Evolutionary conservation across 2,888 invertebrate genomes (phyloP).

Genomic region (Macropis europaea): DNA sequence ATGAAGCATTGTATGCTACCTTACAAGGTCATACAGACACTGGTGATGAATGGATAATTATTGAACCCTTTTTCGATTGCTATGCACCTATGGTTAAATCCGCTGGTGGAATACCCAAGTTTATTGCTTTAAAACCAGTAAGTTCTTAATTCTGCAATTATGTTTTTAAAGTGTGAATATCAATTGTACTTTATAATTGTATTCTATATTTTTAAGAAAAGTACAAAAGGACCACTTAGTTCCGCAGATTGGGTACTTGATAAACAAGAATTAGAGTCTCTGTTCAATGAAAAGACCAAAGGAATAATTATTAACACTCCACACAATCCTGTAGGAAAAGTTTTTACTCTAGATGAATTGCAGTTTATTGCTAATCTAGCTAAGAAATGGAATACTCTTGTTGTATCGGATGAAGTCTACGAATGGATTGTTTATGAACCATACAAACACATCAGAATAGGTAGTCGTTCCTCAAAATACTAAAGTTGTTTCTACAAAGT

Average conservation of each 20-base stretch:
- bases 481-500: not conserved
- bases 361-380: slow-evolving; percentile 92
- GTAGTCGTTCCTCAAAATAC: slow-evolving; percentile 79
- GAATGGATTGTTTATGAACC: slow-evolving; percentile 97
- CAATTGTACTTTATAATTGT: not conserved
- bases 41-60: slow-evolving; percentile 96
- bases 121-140: slow-evolving; percentile 92
- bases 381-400: slow-evolving; percentile 94
- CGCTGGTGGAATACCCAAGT: slow-evolving; percentile 93
- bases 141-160: slow-evolving; percentile 68
- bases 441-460: slow-evolving; percentile 93
- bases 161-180: not conserved
- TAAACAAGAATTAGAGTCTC: slow-evolving; percentile 86
- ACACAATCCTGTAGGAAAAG: slow-evolving; percentile 98
- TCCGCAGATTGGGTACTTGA: slow-evolving; percentile 96
- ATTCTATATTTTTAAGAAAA: slow-evolving; percentile 74
- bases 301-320: slow-evolving; percentile 98
- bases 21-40: slow-evolving; percentile 93
- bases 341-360: slow-evolving; percentile 87
- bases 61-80: slow-evolving; percentile 99
- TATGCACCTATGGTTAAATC: slow-evolving; percentile 96
- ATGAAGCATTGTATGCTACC: slow-evolving; percentile 94
- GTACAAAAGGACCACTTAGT: slow-evolving; percentile 81
- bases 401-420: slow-evolving; percentile 98
- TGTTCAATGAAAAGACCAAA: slow-evolving; percentile 95